Percentiles rank a stretch among this genome's conserved stretches.
Conservation (phyloP, 1,140 invertebrate species). For the Caerostris extrusa region DNA sequence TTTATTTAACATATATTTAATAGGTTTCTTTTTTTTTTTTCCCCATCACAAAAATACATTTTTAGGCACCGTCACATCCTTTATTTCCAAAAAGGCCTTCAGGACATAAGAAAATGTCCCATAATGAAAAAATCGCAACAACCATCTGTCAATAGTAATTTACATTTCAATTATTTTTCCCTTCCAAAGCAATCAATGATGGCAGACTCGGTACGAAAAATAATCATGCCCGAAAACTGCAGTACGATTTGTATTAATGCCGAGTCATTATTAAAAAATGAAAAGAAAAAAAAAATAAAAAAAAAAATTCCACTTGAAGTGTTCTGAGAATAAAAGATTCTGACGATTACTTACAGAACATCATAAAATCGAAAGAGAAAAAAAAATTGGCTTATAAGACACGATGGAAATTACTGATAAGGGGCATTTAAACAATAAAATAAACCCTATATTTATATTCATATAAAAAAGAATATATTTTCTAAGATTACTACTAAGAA, state of each 20-base stretch:
- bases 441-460: conserved; percentile 38
- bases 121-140: background rate
- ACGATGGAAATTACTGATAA: conserved; percentile 42
- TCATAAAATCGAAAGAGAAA: conserved; percentile 10
- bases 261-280: background rate
- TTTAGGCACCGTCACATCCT: too few relatives aligned
- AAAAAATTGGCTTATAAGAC: conserved; percentile 52
- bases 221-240: background rate
- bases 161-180: conserved; percentile 24
- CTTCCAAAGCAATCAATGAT: background rate
- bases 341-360: conserved; percentile 14
- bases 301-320: background rate
- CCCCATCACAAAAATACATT: too few relatives aligned
- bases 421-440: conserved; percentile 53
- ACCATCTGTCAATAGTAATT: background rate
- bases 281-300: background rate
- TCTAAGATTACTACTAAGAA: conserved; percentile 13
- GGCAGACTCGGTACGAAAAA: background rate
- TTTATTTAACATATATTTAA: too few relatives aligned
- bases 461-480: conserved; percentile 38
- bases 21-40: too few relatives aligned
- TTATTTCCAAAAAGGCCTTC: too few relatives aligned
- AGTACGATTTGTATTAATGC: conserved; percentile 23
- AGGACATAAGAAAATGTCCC: background rate
- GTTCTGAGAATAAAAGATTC: background rate